Evolutionary conservation across 2,888 invertebrate genomes (phyloP).

Genomic region (Cryptus armator): DNA sequence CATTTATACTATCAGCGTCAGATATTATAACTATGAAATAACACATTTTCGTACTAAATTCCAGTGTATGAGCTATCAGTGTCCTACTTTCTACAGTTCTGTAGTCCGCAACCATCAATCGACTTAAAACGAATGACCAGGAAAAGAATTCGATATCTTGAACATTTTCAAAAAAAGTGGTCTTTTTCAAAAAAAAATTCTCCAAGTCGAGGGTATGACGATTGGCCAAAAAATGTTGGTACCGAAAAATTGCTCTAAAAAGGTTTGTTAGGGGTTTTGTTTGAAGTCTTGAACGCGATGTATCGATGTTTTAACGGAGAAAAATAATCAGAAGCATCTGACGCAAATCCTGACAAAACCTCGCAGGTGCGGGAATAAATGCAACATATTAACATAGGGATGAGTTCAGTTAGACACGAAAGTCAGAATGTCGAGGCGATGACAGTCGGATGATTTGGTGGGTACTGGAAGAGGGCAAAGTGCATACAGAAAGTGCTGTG

Average conservation of each 20-base stretch:
- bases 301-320: too few species aligned
- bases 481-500: neutral
- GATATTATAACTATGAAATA: slow-evolving; percentile 33
- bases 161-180: too few species aligned
- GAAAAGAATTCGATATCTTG: too few species aligned
- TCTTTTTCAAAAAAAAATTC: too few species aligned
- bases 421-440: slow-evolving; percentile 4
- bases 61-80: neutral
- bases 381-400: neutral
- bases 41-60: neutral
- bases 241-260: neutral
- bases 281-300: too few species aligned
- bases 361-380: neutral
- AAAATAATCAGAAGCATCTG: neutral
- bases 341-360: neutral
- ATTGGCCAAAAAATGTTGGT: too few species aligned
- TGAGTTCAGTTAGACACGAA: neutral
- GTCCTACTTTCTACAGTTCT: too few species aligned
- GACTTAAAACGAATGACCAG: neutral
- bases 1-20: slow-evolving; percentile 51
- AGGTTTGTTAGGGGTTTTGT: neutral
- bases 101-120: neutral
- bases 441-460: neutral
- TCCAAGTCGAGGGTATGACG: too few species aligned
- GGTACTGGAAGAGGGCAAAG: neutral